Evolutionary conservation across 2,797 vertebrate genomes (phyloP), one percentile per base, ranked within the genome.

Genomic region (Karalla daura): DNA sequence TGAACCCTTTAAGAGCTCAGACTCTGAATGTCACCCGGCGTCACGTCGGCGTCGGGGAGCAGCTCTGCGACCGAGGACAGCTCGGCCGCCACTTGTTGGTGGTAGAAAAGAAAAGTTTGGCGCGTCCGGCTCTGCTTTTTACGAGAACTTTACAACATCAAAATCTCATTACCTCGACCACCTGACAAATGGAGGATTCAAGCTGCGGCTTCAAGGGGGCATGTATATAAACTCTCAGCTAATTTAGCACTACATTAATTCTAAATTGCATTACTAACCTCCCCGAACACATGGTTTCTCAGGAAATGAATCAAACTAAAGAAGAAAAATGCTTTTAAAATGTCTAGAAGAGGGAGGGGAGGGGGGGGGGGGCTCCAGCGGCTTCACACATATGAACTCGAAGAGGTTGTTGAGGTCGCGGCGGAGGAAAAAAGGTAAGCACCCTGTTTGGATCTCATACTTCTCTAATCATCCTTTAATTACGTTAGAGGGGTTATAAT

Each of bases 391-490:
- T 3, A 27, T 12, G 5, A 51, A 64, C 14, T 53, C 10, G 21
- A 35, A 32, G 30, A 28, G 18, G 28, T 17, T 27, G 17, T 20
- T 27, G 12, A 69, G 67, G 63, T 77, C 15, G 10, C 9, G 32
- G 6, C 9, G 12, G 49, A 47, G n/a, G 3, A 35, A 30, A n/a
- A 18, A 43, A 56, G 7, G 51, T 47, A 64, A 73, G 59, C 50
- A 21, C 35, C 3, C 2, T 65, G 63, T 59, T 74, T 49, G 36
- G 44, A 63, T 54, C 24, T 68, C 17, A 75, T 69, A 33, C 60
- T 74, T 63, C 21, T 60, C 21, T 64, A 52, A 82, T 80, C 50
- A 70, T 62, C 41, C 24, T 78, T 61, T 44, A 72, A 78, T 78
- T 63, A 63, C 45, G 63, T 46, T 13, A 53, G 7, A 56, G 10